Evolutionary conservation across 2,113 vertebrate species (phyloP), one percentile per base, ranked within the genome.

Genomic region (Epinephelus cyanopodus): DNA sequence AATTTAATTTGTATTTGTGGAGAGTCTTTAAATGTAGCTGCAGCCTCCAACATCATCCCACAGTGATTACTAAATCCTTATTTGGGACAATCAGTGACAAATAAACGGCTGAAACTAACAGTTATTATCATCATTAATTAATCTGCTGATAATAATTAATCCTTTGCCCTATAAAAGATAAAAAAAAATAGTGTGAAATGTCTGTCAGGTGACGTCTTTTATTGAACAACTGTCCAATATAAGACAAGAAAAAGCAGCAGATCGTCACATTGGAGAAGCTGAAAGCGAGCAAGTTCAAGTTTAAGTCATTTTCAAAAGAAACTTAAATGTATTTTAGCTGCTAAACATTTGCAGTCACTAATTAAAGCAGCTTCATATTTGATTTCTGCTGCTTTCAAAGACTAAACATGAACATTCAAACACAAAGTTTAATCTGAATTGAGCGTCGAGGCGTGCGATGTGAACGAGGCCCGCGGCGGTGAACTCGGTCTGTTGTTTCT

Each of bases 391-490:
- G 10, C 53, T 12, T 1, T 48, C 1, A 7, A 18, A 21, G 23
- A 2, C 53, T n/a, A 13, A 63, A 63, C n/a, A 19, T 80, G 42
- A 65, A 39, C n/a, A 18, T 19, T 17, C 3, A 64, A 48, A 61
- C 37, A 54, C n/a, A 45, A 63, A 66, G 8, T 42, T 10, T 4
- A 60, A 23, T 29, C 71, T 66, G 81, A 61, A n/a, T 12, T n/a
- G 42, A 45, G 9, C 8, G 2, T 45, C 2, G 18, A 8, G 29
- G 23, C 11, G 29, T 2, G 50, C 64, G 56, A 76, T 61, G 74
- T 90, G 85, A 88, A 79, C 77, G 42, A 14, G 80, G n/a, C 68
- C 71, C 1, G 18, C 17, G 15, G 77, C 57, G 27, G 77, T 75
- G 45, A 48, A 14, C 57, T 19, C 37, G 6, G 65, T 45, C 77